Conservation (phyloP, 2,113 vertebrate genomes). For the Pogonocichla stellata region DNA sequence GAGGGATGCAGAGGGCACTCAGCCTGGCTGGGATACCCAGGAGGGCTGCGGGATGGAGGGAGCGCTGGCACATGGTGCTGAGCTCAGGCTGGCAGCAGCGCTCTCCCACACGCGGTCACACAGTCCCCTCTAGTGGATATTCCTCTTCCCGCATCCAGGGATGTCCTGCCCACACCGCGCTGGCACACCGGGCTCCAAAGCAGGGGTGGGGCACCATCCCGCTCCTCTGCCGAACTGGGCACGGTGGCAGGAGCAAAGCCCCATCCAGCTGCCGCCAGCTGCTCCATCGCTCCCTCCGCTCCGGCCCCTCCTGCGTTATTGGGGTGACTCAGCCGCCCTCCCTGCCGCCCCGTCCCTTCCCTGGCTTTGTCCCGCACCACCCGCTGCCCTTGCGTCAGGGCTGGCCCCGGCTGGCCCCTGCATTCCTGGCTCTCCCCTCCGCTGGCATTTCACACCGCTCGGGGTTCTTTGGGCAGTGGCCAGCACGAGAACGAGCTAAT, state of each 20-base stretch:
- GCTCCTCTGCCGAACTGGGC: accelerated
- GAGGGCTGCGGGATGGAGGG: neutral
- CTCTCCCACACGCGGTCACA: neutral
- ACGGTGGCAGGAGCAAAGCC: neutral
- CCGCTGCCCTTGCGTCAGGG: neutral
- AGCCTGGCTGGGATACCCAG: neutral
- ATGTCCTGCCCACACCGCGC: accelerated
- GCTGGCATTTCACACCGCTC: neutral
- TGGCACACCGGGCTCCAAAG: neutral
- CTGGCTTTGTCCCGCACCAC: neutral
- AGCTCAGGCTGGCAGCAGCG: neutral
- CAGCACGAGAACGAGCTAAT: neutral
- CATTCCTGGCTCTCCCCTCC: neutral
- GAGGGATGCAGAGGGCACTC: neutral
- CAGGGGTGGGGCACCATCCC: neutral
- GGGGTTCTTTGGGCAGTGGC: neutral
- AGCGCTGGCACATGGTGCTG: neutral
- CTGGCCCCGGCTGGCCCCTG: neutral
- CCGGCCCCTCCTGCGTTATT: neutral
- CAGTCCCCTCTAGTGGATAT: conserved; percentile 64
- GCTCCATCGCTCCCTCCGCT: neutral
- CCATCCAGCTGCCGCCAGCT: neutral
- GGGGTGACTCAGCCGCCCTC: neutral
- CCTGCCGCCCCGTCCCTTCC: neutral
- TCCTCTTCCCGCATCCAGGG: neutral